phyloP scores from a whole-genome alignment of 2,797 vertebrate species.

The Limnodromus scolopaceus region DNA sequence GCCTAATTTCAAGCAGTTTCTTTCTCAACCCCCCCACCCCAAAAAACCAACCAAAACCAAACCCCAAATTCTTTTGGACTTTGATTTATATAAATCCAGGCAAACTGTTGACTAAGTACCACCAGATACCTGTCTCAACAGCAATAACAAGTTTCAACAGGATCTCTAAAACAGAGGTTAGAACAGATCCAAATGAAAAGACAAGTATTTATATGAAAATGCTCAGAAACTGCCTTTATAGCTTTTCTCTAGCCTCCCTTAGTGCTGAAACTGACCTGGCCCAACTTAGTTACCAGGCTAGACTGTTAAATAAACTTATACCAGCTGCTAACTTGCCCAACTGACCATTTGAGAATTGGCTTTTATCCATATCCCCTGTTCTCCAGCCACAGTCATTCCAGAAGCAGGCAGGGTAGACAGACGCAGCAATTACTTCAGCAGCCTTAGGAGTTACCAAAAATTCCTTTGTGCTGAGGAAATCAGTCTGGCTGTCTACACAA shows the following conservation, averaged over 20 bases:
- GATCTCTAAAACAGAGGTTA: not conserved
- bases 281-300: slow-evolving; percentile 18
- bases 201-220: not conserved
- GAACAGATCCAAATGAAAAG: slow-evolving; percentile 30
- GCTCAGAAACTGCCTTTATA: not conserved
- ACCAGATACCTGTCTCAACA: slow-evolving; percentile 19
- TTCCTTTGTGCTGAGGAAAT: slow-evolving; percentile 65
- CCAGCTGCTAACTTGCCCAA: slow-evolving; percentile 59
- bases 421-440: slow-evolving; percentile 63
- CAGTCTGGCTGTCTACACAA: slow-evolving; percentile 62
- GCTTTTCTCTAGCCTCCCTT: slow-evolving; percentile 12
- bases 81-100: not conserved
- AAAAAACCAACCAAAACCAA: not conserved
- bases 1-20: not conserved
- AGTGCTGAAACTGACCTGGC: not conserved
- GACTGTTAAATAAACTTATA: slow-evolving; percentile 42
- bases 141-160: not conserved
- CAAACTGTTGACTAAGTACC: not conserved
- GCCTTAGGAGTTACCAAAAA: slow-evolving; percentile 65
- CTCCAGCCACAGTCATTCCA: slow-evolving; percentile 65
- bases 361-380: slow-evolving; percentile 66
- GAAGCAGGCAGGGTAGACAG: slow-evolving; percentile 54
- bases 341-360: slow-evolving; percentile 61
- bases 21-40: not conserved
- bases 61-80: not conserved